Base-by-base conservation (phyloP, 2,113 vertebrate species). In the Fukomys damarensis region DNA sequence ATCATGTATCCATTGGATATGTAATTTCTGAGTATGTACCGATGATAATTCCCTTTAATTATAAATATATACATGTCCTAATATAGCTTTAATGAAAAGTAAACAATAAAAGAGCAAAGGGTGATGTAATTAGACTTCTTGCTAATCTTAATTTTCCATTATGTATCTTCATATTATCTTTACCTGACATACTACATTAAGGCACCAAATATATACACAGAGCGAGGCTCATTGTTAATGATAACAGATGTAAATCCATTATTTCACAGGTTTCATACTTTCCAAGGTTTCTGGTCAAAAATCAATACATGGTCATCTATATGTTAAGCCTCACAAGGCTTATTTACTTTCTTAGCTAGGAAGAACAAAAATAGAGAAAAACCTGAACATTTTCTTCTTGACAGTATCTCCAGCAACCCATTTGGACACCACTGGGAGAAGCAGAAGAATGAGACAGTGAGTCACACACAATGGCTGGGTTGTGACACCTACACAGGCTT, bases 51-150 rank as follows among this genome's bases (percentile, higher is more conserved):
- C 63, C 20, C 54, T 83, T 89, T 85, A 88, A 14, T 81, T 68
- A 82, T 26, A 88, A 79, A 58, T 92, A 89, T 49, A 56, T 12
- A 93, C 5, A 52, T 24, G 49, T 79, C 65, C 49, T n/a, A 82
- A 89, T 52, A 89, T 5, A 49, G 76, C 76, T 93, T 94, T 91
- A 93, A 80, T 87, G 66, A 91, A 95, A 93, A 81, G 58, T 41
- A 58, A 93, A 96, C 38, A 52, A 61, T 12, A 88, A 85, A 85
- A 96, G 22, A 88, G 30, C 20, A 79, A 90, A 68, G 83, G 35
- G 43, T 56, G 14, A 77, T 66, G 58, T 54, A 76, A 58, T 72
- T 41, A 56, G 63, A 63, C 72, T 87, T 91, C 89, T 76, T 46
- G 30, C 5, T 80, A 74, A 28, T 22, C 80, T 94, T 59, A 91